These are phyloP conservation scores for Steatocranus sp. DNA, from an alignment of 2,797 vertebrate species.

Conservation along the genomic window DNA sequence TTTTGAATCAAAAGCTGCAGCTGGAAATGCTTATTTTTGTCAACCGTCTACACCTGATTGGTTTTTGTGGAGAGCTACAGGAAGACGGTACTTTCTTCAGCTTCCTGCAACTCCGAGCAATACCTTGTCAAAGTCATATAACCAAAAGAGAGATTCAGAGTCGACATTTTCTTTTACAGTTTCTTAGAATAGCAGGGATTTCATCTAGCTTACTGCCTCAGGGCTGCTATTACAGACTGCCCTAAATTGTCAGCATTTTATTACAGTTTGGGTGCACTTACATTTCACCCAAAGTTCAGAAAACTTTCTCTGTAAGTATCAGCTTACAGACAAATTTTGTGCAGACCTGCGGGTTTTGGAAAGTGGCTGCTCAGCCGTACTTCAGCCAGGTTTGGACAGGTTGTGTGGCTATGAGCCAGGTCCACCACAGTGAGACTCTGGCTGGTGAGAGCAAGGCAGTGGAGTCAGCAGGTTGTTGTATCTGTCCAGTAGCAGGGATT, in stretches of 20 bases:
- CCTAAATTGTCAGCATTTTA: neutral
- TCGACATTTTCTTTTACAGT: conserved; percentile 4
- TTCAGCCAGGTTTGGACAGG: conserved; percentile 14
- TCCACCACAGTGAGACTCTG: neutral
- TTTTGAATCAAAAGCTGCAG: neutral
- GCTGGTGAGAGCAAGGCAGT: conserved; percentile 2
- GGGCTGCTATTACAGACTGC: neutral
- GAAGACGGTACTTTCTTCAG: conserved; percentile 8
- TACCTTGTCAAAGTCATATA: conserved; percentile 18
- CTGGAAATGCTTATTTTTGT: neutral
- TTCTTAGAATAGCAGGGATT: conserved; percentile 10
- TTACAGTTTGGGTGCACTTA: neutral
- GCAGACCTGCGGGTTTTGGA: neutral
- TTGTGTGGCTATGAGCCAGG: conserved; percentile 30
- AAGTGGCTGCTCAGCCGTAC: conserved; percentile 26
- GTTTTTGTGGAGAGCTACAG: neutral
- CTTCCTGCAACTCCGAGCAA: conserved; percentile 23
- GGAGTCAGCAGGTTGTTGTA: conserved; percentile 30
- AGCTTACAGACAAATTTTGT: neutral
- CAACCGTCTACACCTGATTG: neutral
- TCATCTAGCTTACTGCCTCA: neutral
- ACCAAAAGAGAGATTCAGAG: neutral
- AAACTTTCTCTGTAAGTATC: neutral
- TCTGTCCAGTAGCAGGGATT: conserved; percentile 12
- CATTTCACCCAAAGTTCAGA: neutral